These are phyloP conservation scores for Trissolcus japonicus DNA, from an alignment of 2,888 invertebrate genomes.

Conservation along the genomic window DNA sequence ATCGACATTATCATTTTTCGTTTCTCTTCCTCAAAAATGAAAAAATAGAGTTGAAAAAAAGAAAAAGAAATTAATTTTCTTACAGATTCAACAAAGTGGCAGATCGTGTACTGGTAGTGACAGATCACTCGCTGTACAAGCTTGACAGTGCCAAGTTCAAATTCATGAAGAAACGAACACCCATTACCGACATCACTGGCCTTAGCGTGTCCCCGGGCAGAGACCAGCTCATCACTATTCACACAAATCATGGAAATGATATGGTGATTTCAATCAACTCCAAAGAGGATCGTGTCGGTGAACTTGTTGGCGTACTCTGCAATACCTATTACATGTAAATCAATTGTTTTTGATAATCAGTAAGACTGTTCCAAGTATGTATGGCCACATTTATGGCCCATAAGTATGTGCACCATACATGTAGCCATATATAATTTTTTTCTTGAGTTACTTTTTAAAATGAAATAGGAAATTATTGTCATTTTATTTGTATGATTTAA, in stretches of 20 bases:
- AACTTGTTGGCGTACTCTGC: conserved; percentile 88
- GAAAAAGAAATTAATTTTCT: not conserved
- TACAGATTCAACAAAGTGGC: conserved; percentile 85
- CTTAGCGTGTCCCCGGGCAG: conserved; percentile 90
- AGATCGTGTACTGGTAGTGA: conserved; percentile 91
- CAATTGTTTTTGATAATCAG: not conserved
- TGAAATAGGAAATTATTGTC: too few species aligned
- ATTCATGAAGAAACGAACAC: conserved; percentile 89
- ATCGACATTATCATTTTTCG: not conserved
- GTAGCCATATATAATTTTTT: too few species aligned
- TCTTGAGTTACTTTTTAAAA: too few species aligned
- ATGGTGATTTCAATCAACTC: conserved; percentile 87
- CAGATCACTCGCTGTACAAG: conserved; percentile 90
- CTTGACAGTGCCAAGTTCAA: conserved; percentile 91
- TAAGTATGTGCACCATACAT: too few species aligned
- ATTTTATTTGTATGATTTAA: conserved; percentile 67
- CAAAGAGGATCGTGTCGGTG: conserved; percentile 88
- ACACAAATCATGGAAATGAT: conserved; percentile 92
- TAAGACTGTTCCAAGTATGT: too few species aligned
- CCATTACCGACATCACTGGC: conserved; percentile 88
- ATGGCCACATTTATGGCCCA: too few species aligned
- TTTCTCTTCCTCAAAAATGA: not conserved
- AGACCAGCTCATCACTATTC: conserved; percentile 92
- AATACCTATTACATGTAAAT: conserved; percentile 87
- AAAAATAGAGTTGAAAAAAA: not conserved